Percentiles rank a stretch among this genome's conserved stretches.
Conservation (phyloP, 2,797 vertebrate species). For the Sphenodon punctatus region DNA sequence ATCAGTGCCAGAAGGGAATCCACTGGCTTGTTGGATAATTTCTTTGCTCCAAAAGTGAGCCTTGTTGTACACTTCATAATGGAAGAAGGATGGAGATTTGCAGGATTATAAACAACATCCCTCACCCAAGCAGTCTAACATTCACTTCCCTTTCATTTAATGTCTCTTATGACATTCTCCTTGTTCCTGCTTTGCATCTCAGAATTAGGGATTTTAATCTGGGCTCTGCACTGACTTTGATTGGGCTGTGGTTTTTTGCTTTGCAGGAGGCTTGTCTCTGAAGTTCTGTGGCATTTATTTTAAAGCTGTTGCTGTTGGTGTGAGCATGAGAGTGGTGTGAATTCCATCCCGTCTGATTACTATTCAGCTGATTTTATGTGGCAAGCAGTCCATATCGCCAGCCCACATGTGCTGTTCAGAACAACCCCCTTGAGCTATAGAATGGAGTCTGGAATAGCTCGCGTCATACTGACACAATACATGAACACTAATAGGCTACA, state of each 20-base stretch:
- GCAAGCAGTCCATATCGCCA: neutral
- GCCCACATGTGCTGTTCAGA: neutral
- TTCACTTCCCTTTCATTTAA: constrained; percentile 7
- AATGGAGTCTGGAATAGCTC: neutral
- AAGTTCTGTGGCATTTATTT: neutral
- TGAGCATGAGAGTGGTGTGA: neutral
- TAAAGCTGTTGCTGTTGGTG: neutral
- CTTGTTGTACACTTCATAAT: constrained; percentile 47
- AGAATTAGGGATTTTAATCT: neutral
- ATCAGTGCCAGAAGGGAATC: neutral
- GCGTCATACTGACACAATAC: accelerated
- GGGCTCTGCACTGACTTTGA: neutral
- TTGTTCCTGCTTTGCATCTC: neutral
- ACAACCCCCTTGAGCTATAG: neutral
- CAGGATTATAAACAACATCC: constrained; percentile 50
- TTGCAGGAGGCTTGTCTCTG: neutral
- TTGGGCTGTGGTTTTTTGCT: neutral
- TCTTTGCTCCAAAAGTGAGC: neutral
- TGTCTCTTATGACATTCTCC: constrained; percentile 10
- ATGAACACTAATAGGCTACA: accelerated
- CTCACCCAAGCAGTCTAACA: constrained; percentile 23
- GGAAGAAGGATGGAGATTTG: constrained; percentile 38
- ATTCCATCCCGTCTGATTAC: neutral
- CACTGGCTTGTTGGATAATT: too few species aligned
- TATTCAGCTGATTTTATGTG: neutral